Evolutionary conservation across 2,797 vertebrate genomes (phyloP).

Genomic region (Enteromius afrohamiltoni): DNA sequence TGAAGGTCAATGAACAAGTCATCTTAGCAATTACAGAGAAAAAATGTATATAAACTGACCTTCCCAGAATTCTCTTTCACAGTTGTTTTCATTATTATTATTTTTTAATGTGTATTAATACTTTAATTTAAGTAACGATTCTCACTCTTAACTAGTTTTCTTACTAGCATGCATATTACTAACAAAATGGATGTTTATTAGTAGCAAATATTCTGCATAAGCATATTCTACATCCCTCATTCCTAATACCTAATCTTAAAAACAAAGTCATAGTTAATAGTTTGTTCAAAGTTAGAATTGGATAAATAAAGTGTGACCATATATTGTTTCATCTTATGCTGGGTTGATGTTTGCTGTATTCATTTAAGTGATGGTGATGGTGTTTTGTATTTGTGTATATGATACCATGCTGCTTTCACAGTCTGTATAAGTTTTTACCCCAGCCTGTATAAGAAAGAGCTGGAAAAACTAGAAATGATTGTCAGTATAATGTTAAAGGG

Average conservation of each 20-base stretch:
- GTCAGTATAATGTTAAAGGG: too few relatives aligned
- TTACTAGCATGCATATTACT: not conserved
- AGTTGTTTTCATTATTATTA: too few relatives aligned
- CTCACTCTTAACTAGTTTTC: not conserved
- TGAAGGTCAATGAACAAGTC: not conserved
- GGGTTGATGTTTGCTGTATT: not conserved
- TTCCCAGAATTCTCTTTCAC: not conserved
- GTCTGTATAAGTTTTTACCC: not conserved
- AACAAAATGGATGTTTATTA: not conserved
- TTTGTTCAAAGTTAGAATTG: not conserved
- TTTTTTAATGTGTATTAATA: too few relatives aligned
- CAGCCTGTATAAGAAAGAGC: not conserved
- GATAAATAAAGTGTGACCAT: not conserved
- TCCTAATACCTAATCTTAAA: not conserved
- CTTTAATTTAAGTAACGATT: not conserved
- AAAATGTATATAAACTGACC: not conserved
- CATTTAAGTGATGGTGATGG: not conserved
- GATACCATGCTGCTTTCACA: not conserved
- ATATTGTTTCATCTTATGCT: not conserved
- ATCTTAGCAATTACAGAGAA: not conserved
- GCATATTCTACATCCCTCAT: not conserved
- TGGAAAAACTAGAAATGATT: not conserved
- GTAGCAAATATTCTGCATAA: not conserved
- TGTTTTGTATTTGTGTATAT: slow-evolving; percentile 1
- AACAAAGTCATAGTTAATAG: not conserved